Evolutionary conservation across 2,113 vertebrate species (phyloP), one percentile per base, ranked within the genome.

Genomic region (Catharus bicknelli): DNA sequence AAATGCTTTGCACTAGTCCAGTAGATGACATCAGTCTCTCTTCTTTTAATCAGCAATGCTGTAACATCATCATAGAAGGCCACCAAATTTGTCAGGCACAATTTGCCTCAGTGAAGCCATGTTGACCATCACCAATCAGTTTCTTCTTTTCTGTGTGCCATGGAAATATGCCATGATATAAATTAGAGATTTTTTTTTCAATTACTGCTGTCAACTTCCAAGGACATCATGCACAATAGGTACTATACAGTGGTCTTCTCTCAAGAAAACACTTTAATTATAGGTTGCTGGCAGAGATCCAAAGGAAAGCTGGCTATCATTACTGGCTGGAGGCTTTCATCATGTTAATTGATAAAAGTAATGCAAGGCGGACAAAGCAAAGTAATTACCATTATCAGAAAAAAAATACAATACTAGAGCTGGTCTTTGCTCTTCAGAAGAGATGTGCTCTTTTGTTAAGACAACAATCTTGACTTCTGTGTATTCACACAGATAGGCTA

Each of bases 221-320:
- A 97, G 97, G 97, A 97, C 93, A 90, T 88, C 63, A 69, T 92
- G 78, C 83, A 96, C 95, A 97, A 96, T 96, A 96, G 94, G 82
- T 86, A 96, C 88, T 92, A 94, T 92, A 93, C 14, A 51, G 88
- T 95, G 89, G 91, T 74, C 77, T 54, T 96, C 94, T 94, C 91
- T 95, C 82, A 96, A 97, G 94, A 97, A 97, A 97, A 97, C 87
- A 95, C 91, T 97, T 97, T 97, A 97, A 98, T 98, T 97, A 97
- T 63, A 86, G 67, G 64, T 80, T 96, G 55, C 69, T 97, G 97
- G 96, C 96, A 58, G 75, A 61, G n/a, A 79, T 95, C 94, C 97
- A 98, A 91, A 85, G 88, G 72, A 89, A 95, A 94, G 81, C 91
- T 88, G 63, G 73, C 94, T 94, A 93, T 90, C 55, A 51, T 85